phyloP scores from a whole-genome alignment of 2,797 vertebrate species.

The Sebastes steindachneri region DNA sequence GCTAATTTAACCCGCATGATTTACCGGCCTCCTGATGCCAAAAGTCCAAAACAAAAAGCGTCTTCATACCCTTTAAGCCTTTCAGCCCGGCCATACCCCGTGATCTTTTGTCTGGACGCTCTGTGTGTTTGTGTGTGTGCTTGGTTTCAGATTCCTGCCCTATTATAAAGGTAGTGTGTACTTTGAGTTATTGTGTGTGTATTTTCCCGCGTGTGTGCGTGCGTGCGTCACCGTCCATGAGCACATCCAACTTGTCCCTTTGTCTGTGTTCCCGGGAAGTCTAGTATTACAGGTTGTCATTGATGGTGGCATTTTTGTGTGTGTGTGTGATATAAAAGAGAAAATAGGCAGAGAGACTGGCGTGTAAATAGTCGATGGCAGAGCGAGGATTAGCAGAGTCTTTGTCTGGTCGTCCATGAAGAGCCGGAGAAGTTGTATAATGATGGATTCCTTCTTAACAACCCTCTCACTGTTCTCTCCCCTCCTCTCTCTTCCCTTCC shows the following conservation, averaged over 20 bases:
- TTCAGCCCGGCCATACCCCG: slow-evolving; percentile 9
- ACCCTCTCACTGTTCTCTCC: slow-evolving; percentile 54
- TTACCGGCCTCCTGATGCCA: slow-evolving; percentile 49
- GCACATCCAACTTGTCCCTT: slow-evolving; percentile 45
- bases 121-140: slow-evolving; percentile 16
- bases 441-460: slow-evolving; percentile 72
- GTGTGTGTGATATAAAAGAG: slow-evolving; percentile 20
- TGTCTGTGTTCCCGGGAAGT: slow-evolving; percentile 54
- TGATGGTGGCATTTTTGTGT: slow-evolving; percentile 10
- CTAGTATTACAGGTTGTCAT: slow-evolving; percentile 61
- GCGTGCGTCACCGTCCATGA: slow-evolving; percentile 20
- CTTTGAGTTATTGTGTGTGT: slow-evolving; percentile 12
- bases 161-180: slow-evolving; percentile 37
- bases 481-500: neutral
- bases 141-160: slow-evolving; percentile 66
- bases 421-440: slow-evolving; percentile 47
- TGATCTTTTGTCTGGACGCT: slow-evolving; percentile 56
- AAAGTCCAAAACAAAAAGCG: slow-evolving; percentile 46
- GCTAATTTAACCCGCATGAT: slow-evolving; percentile 19
- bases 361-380: slow-evolving; percentile 20
- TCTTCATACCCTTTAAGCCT: slow-evolving; percentile 34
- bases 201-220: neutral
- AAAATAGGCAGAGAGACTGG: slow-evolving; percentile 2
- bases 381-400: slow-evolving; percentile 55
- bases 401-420: slow-evolving; percentile 52